phyloP scores from a whole-genome alignment of 2,797 vertebrate species.

The Typhlichthys subterraneus region DNA sequence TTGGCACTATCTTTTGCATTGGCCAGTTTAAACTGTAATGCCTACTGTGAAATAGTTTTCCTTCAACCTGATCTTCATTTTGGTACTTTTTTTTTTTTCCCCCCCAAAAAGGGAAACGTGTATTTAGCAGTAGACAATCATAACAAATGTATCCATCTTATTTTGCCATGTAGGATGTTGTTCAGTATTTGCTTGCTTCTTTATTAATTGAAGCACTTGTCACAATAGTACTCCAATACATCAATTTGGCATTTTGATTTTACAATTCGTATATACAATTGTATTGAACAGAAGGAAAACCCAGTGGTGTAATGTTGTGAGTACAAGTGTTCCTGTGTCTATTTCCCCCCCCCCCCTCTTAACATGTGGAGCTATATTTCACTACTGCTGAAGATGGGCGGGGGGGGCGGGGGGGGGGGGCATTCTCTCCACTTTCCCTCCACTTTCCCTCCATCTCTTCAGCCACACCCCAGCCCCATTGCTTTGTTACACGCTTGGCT shows the following conservation, averaged over 20 bases:
- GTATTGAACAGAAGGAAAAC: not conserved
- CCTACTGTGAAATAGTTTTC: conserved; percentile 31
- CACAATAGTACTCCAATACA: conserved; percentile 35
- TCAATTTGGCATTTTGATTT: conserved; percentile 18
- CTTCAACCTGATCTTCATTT: not conserved
- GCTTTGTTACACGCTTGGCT: conserved; percentile 6
- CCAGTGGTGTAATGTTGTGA: conserved; percentile 28
- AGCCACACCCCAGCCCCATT: conserved; percentile 11
- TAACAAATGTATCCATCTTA: conserved; percentile 13
- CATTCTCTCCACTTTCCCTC: conserved; percentile 52
- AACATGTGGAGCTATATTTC: conserved; percentile 34
- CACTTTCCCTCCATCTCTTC: conserved; percentile 22
- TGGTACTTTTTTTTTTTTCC: not conserved
- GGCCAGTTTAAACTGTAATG: conserved; percentile 15
- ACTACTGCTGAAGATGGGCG: conserved; percentile 39
- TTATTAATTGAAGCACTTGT: not conserved
- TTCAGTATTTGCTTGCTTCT: not conserved
- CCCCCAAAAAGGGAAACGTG: not conserved
- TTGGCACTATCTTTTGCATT: not conserved
- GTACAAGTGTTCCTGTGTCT: conserved; percentile 70
- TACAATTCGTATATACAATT: not conserved
- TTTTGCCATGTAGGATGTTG: conserved; percentile 6
- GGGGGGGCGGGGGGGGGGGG: conserved; percentile 4
- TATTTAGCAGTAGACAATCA: conserved; percentile 29
- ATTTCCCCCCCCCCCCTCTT: conserved; percentile 59